Conservation (phyloP, 1,140 invertebrate genomes). For the Cydia fagiglandana region DNA sequence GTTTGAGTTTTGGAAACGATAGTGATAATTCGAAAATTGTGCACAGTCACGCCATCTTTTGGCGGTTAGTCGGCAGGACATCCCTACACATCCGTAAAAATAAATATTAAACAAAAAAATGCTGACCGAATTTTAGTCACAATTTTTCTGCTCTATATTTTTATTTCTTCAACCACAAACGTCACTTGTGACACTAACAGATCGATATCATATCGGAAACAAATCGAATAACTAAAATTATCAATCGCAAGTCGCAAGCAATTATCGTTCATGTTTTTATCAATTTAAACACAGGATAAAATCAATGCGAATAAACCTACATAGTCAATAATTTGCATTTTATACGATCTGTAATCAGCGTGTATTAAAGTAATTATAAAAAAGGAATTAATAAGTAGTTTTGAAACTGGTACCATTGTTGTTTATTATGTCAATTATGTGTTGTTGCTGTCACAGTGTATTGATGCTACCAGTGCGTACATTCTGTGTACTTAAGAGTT, state of each 20-base stretch:
- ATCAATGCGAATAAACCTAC: slow-evolving; percentile 35
- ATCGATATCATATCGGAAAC: too few relatives aligned
- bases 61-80: too few relatives aligned
- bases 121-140: too few relatives aligned
- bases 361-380: slow-evolving; percentile 23
- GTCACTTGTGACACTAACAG: too few relatives aligned
- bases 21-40: too few relatives aligned
- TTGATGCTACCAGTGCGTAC: background rate
- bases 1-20: too few relatives aligned
- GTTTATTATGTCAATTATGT: slow-evolving; percentile 6
- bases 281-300: slow-evolving; percentile 41
- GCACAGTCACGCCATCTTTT: too few relatives aligned
- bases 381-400: slow-evolving; percentile 28
- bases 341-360: background rate
- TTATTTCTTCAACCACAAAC: too few relatives aligned
- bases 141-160: too few relatives aligned
- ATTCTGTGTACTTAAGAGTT: background rate
- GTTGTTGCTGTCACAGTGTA: background rate
- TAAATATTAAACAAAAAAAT: too few relatives aligned
- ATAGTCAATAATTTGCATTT: slow-evolving; percentile 11
- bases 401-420: slow-evolving; percentile 26
- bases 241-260: background rate
- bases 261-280: slow-evolving; percentile 23
- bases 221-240: too few relatives aligned
- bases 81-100: too few relatives aligned